These are phyloP conservation scores for Myotis brandtii DNA, from an alignment of 2,113 vertebrate genomes.

Conservation along the genomic window DNA sequence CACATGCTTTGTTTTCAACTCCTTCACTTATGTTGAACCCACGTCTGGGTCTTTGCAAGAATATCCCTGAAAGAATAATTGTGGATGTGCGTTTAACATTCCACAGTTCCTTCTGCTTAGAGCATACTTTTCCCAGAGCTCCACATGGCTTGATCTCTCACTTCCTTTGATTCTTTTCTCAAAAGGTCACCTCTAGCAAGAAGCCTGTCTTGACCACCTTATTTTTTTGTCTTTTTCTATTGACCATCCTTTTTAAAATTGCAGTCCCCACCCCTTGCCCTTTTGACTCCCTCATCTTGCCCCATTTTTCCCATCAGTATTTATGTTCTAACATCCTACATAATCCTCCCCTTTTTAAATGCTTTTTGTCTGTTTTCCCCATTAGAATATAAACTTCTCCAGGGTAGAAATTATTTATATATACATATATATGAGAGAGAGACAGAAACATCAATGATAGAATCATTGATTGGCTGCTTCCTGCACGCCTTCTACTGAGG, in stretches of 20 bases:
- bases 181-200: background rate
- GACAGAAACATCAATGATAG: too few relatives aligned
- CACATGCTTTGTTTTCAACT: background rate
- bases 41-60: background rate
- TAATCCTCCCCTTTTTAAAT: background rate
- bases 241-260: background rate
- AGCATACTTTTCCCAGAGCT: background rate
- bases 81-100: background rate
- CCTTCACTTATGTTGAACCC: background rate
- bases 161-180: background rate
- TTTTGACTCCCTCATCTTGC: background rate
- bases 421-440: too few relatives aligned
- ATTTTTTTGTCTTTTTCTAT: background rate
- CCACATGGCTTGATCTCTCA: background rate
- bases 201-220: background rate
- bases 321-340: background rate
- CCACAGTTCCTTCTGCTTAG: background rate
- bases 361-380: background rate
- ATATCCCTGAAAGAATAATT: background rate
- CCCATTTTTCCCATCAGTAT: background rate
- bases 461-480: too few relatives aligned
- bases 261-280: background rate
- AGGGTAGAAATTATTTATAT: background rate
- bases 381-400: background rate
- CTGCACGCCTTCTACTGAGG: too few relatives aligned